phyloP scores from a whole-genome alignment of 1,140 invertebrate species.

The Phthorimaea operculella region DNA sequence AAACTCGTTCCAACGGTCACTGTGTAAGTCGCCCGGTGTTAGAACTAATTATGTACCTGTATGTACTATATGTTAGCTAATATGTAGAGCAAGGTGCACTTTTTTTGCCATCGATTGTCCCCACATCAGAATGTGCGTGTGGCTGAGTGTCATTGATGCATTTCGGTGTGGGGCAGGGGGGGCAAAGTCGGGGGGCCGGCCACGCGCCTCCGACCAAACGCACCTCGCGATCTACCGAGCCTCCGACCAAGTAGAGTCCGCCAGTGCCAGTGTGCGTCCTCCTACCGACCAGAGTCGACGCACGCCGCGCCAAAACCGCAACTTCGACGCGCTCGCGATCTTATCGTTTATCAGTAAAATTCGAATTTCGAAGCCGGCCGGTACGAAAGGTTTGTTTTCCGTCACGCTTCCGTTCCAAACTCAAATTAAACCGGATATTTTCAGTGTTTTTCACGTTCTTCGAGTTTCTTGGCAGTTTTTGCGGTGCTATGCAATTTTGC shows the following conservation, averaged over 20 bases:
- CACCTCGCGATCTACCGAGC: constrained; percentile 20
- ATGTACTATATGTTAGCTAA: not conserved
- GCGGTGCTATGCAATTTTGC: constrained; percentile 44
- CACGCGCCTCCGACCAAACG: constrained; percentile 40
- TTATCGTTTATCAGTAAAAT: constrained; percentile 31
- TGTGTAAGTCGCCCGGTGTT: no score
- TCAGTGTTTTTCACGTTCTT: constrained; percentile 16
- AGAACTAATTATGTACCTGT: no score
- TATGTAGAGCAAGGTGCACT: not conserved
- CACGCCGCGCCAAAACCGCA: constrained; percentile 28
- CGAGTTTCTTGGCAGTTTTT: constrained; percentile 44
- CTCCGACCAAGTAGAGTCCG: constrained; percentile 4
- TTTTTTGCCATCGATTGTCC: constrained; percentile 47
- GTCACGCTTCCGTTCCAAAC: constrained; percentile 37
- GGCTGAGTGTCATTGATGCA: constrained; percentile 64
- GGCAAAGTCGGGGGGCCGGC: constrained; percentile 36
- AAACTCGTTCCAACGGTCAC: no score
- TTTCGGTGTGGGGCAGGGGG: constrained; percentile 54
- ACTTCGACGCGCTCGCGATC: constrained; percentile 56
- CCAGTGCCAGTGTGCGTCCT: constrained; percentile 55
- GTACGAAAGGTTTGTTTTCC: constrained; percentile 39
- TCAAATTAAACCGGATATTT: constrained; percentile 5
- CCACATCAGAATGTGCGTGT: constrained; percentile 52
- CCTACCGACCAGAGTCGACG: constrained; percentile 30
- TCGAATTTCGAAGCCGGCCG: constrained; percentile 18